Evolutionary conservation across 2,113 vertebrate species (phyloP).

Genomic region (Nycticebus coucang): DNA sequence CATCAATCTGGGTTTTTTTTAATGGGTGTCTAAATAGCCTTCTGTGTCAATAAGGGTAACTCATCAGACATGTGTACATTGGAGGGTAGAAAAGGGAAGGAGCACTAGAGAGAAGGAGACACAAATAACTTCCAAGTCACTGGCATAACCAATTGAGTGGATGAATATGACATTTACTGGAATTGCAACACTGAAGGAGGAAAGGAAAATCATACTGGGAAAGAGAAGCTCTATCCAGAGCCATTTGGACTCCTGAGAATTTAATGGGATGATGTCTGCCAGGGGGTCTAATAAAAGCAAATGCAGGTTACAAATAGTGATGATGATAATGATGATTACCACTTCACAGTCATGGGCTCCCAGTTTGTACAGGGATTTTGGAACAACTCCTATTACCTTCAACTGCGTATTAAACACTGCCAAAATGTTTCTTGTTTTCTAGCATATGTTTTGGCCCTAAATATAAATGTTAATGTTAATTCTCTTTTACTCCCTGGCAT

Average conservation of each 20-base stretch:
- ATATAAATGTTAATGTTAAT: conserved; percentile 71
- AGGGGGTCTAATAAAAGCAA: background rate
- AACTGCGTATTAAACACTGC: background rate
- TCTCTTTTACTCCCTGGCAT: conserved; percentile 53
- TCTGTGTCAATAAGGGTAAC: background rate
- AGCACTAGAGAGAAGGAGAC: background rate
- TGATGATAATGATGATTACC: background rate
- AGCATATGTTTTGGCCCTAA: conserved; percentile 61
- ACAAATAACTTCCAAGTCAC: background rate
- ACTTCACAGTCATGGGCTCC: background rate
- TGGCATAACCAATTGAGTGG: background rate
- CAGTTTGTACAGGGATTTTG: conserved; percentile 34
- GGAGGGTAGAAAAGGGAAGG: background rate
- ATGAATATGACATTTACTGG: background rate
- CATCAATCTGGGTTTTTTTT: background rate
- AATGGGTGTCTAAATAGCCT: background rate
- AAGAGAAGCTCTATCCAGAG: background rate
- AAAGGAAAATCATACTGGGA: background rate
- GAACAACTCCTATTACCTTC: background rate
- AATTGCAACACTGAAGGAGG: background rate
- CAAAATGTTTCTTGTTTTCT: conserved; percentile 49
- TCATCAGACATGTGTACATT: background rate
- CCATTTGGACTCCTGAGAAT: background rate
- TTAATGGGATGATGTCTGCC: background rate
- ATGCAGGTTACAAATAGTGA: background rate